Conservation (phyloP, 1,140 invertebrate species). For the Teleopsis dalmanni region DNA sequence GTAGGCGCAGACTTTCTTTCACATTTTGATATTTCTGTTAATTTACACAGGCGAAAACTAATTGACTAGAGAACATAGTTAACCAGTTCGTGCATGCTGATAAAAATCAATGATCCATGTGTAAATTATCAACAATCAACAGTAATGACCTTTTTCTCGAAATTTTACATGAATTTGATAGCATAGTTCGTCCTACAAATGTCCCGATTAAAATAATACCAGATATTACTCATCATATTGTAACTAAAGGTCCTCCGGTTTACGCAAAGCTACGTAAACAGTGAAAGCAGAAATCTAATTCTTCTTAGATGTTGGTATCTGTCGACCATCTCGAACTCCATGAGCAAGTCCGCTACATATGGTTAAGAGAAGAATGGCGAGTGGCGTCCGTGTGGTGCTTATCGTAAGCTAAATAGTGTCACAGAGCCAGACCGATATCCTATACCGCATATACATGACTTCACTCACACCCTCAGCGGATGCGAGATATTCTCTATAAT, state of each 20-base stretch:
- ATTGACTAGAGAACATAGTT: constrained; percentile 24
- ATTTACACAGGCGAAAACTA: constrained; percentile 24
- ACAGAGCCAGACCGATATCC: constrained; percentile 34
- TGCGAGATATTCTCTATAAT: constrained; percentile 43
- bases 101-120: neutral
- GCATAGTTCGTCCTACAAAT: constrained; percentile 24
- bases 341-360: constrained; percentile 47
- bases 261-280: constrained; percentile 31
- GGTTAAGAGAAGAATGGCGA: constrained; percentile 30
- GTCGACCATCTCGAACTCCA: constrained; percentile 34
- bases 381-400: constrained; percentile 45
- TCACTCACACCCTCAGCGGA: constrained; percentile 10
- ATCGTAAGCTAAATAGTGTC: constrained; percentile 39
- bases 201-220: neutral
- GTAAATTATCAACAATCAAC: neutral
- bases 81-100: neutral
- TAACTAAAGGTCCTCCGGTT: constrained; percentile 27
- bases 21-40: constrained; percentile 30
- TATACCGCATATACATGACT: constrained; percentile 7
- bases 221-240: constrained; percentile 10
- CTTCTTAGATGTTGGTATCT: constrained; percentile 23
- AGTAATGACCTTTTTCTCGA: constrained; percentile 2
- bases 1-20: constrained; percentile 41
- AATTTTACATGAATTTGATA: constrained; percentile 19
- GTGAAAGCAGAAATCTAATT: constrained; percentile 20